phyloP scores from a whole-genome alignment of 2,113 vertebrate species.

The Myotis davidii region DNA sequence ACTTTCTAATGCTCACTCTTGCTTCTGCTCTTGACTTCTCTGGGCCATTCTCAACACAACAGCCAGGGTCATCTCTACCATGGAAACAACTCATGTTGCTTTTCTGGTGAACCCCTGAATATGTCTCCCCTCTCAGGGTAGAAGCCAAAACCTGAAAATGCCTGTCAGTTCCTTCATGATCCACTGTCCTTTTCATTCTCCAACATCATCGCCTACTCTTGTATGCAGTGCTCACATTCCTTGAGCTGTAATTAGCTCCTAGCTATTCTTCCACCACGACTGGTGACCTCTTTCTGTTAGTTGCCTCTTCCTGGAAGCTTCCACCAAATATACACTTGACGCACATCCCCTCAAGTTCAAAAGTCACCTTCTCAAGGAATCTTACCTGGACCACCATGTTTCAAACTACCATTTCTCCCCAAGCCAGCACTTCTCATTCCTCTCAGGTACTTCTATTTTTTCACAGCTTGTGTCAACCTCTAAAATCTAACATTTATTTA shows the following conservation, averaged over 20 bases:
- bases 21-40: neutral
- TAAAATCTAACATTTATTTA: neutral
- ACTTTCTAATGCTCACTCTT: neutral
- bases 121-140: neutral
- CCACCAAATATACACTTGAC: neutral
- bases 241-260: neutral
- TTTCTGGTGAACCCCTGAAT: neutral
- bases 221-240: accelerated
- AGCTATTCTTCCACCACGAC: neutral
- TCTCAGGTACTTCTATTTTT: neutral
- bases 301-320: neutral
- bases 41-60: neutral
- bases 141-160: neutral
- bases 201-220: accelerated
- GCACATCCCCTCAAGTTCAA: neutral
- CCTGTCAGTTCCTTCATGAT: accelerated
- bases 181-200: neutral
- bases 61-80: neutral
- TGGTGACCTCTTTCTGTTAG: neutral
- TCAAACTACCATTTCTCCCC: neutral
- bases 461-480: neutral
- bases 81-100: neutral
- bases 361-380: neutral
- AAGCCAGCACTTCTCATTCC: neutral
- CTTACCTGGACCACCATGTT: neutral